Conservation (phyloP, 2,113 vertebrate species). For the Sterna hirundo region DNA sequence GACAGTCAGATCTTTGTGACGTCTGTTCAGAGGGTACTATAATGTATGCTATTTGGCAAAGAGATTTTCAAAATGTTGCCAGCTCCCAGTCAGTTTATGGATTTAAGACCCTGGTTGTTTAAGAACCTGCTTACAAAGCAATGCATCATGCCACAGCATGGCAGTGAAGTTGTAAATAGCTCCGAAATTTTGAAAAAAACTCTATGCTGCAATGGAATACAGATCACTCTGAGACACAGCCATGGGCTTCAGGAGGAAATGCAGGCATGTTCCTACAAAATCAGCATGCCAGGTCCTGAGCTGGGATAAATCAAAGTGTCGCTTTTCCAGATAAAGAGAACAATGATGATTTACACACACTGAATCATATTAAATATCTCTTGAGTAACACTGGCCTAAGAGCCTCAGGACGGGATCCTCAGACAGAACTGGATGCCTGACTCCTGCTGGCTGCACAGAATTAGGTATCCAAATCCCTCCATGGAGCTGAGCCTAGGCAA, state of each 20-base stretch:
- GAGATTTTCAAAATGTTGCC: constrained; percentile 19
- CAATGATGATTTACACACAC: background rate
- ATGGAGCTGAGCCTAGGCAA: background rate
- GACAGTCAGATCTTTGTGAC: background rate
- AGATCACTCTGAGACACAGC: constrained; percentile 1
- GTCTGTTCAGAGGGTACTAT: background rate
- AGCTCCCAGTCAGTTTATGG: constrained; percentile 27
- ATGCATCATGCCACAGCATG: constrained; percentile 19
- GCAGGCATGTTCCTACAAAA: background rate
- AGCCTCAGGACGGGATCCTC: background rate
- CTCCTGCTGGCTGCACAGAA: background rate
- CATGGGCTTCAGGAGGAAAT: background rate
- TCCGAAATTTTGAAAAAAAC: background rate
- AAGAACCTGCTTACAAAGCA: constrained; percentile 46
- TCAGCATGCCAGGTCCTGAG: background rate
- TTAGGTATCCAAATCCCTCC: background rate
- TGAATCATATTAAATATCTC: background rate
- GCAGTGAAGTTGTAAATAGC: constrained; percentile 24
- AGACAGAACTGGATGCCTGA: background rate
- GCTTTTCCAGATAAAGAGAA: background rate
- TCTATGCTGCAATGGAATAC: background rate
- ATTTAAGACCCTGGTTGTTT: constrained; percentile 22
- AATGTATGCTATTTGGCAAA: background rate
- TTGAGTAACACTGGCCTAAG: background rate
- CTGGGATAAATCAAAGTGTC: background rate